phyloP scores from a whole-genome alignment of 2,113 vertebrate genomes.

The Syngnathoides biaculeatus region DNA sequence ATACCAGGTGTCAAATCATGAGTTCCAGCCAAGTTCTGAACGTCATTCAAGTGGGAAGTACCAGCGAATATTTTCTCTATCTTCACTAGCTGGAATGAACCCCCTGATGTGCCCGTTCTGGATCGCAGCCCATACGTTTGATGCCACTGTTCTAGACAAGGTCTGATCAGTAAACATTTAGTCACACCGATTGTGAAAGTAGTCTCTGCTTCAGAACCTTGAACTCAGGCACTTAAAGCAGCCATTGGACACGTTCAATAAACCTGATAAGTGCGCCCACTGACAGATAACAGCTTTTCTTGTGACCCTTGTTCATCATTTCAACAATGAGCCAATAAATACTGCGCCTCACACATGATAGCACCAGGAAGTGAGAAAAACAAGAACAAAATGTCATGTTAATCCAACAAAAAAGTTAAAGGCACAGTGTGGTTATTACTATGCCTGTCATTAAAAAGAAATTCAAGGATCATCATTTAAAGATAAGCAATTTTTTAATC shows the following conservation, averaged over 20 bases:
- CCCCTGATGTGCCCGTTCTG: no score
- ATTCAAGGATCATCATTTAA: background rate
- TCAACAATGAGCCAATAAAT: conserved; percentile 25
- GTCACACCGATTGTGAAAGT: conserved; percentile 39
- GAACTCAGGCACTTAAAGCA: conserved; percentile 17
- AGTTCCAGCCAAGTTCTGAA: no score
- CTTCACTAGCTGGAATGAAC: no score
- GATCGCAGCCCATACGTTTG: no score
- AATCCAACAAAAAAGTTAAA: background rate
- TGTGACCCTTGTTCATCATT: conserved; percentile 44
- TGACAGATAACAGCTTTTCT: conserved; percentile 29
- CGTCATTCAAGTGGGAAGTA: no score
- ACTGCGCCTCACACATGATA: background rate
- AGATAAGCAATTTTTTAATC: background rate
- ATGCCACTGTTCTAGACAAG: conserved; percentile 22
- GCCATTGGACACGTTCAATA: conserved; percentile 18
- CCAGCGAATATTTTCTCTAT: no score
- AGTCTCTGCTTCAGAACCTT: conserved; percentile 33
- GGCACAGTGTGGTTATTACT: background rate
- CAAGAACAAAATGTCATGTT: background rate
- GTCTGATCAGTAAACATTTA: conserved; percentile 45
- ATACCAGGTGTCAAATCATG: no score
- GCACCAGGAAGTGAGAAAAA: background rate
- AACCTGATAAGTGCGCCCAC: background rate
- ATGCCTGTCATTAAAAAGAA: background rate